Evolutionary conservation across 2,888 invertebrate species (phyloP), one percentile per base, ranked within the genome.

Genomic region (Plagodis pulveraria): DNA sequence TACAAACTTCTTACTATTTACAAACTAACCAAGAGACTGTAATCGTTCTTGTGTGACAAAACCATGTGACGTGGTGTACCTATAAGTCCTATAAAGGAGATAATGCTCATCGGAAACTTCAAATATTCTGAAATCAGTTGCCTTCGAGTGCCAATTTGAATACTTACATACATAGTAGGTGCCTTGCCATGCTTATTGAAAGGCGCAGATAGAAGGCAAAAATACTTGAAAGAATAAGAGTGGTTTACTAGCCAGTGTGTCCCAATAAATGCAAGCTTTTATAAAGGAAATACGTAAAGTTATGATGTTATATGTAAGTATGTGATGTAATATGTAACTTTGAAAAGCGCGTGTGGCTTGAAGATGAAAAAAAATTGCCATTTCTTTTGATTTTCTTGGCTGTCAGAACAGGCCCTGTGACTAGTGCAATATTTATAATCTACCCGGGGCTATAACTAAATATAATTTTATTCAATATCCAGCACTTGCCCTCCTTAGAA

Each of bases 101-200:
- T 57, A 47, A 36, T 35, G 47, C 42, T 42, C 11, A 36, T 49
- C 47, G 36, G 36, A 53, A 53, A 56, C 62, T 63, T 55, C 41
- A 58, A 55, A 56, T 62, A 58, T 64, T 63, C 57, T 56, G 54
- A 48, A 51, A 54, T 54, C 56, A 60, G 70, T 65, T 66, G 67
- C 60, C 58, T 65, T 65, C 62, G 56, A 50, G 63, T 63, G 60
- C 58, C 67, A 70, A 70, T 66, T 67, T 53, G 65, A 72, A 58
- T 58, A 58, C 50, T 50, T 58, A 58, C 58, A 53, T 53, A 63
- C 65, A 65, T 67, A 71, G 63, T 67, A 67, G 59, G 56, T 60
- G 66, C 63, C 60, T 40, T 66, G 33, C 54, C 52, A 51, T 63
- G 59, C 50, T 67, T 59, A 65, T 65, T 62, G 65, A 58, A 62